phyloP scores from a whole-genome alignment of 2,888 invertebrate genomes.

The Lithophane semibrunnea region DNA sequence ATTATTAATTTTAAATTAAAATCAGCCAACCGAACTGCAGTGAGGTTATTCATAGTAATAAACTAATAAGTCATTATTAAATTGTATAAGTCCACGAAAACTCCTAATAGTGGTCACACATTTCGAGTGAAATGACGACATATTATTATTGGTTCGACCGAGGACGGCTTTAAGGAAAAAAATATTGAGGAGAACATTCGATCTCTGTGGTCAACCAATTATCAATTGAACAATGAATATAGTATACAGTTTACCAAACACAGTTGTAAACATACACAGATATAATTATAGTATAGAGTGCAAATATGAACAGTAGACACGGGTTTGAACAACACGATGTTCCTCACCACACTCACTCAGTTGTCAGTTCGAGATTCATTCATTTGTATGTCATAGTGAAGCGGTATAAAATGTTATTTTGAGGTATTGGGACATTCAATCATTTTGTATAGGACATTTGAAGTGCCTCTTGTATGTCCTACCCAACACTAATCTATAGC shows the following conservation, averaged over 20 bases:
- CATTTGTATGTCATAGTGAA: too few relatives aligned
- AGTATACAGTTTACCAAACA: background rate
- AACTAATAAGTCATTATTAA: background rate
- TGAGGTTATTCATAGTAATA: background rate
- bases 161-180: slow-evolving; percentile 6
- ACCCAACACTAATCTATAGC: too few relatives aligned
- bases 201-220: slow-evolving; percentile 22
- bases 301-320: too few relatives aligned
- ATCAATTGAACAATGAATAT: background rate
- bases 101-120: background rate
- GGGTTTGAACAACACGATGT: too few relatives aligned
- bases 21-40: background rate
- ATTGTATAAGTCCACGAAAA: background rate
- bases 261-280: too few relatives aligned
- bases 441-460: too few relatives aligned
- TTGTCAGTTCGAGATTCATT: too few relatives aligned
- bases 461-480: too few relatives aligned
- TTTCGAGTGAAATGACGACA: slow-evolving; percentile 4
- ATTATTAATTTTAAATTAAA: background rate
- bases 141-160: background rate
- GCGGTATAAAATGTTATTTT: too few relatives aligned
- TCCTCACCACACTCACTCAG: too few relatives aligned
- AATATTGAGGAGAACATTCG: background rate
- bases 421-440: too few relatives aligned
- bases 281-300: too few relatives aligned